Evolutionary conservation across 2,888 invertebrate genomes (phyloP).

Genomic region (Dascillus cervinus): DNA sequence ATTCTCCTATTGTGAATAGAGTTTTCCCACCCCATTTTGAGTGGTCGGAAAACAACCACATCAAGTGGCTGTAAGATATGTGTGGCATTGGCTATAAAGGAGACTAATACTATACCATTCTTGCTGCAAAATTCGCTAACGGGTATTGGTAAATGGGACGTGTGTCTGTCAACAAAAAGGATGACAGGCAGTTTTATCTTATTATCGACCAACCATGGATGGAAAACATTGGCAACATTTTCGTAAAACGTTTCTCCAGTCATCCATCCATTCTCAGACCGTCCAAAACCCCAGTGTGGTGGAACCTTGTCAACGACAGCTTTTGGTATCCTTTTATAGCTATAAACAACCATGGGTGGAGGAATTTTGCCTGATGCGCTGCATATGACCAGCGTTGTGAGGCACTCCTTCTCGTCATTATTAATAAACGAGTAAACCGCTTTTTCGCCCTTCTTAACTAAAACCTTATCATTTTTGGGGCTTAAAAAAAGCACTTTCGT

Average conservation of each 20-base stretch:
- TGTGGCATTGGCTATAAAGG: slow-evolving; percentile 34
- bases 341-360: slow-evolving; percentile 20
- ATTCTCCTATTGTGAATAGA: slow-evolving; percentile 19
- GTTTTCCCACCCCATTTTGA: slow-evolving; percentile 30
- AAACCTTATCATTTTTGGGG: slow-evolving; percentile 4
- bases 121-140: slow-evolving; percentile 34
- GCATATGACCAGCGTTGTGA: slow-evolving; percentile 23
- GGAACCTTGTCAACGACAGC: slow-evolving; percentile 14
- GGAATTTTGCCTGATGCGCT: slow-evolving; percentile 13
- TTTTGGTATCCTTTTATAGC: slow-evolving; percentile 18
- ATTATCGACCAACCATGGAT: slow-evolving; percentile 18
- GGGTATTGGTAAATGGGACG: slow-evolving; percentile 33
- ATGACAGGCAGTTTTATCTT: slow-evolving; percentile 31
- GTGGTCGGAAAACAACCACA: slow-evolving; percentile 31
- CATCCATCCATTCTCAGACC: slow-evolving; percentile 21
- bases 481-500: slow-evolving; percentile 27
- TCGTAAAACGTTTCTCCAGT: slow-evolving; percentile 18
- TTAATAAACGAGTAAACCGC: slow-evolving; percentile 21
- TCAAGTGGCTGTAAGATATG: slow-evolving; percentile 37
- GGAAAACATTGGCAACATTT: slow-evolving; percentile 17
- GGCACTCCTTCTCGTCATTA: slow-evolving; percentile 27
- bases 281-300: slow-evolving; percentile 17
- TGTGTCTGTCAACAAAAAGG: slow-evolving; percentile 37
- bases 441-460: slow-evolving; percentile 26
- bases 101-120: slow-evolving; percentile 31